phyloP scores from a whole-genome alignment of 92 coral and sea anemone genomes.

The Phenganax marumi region DNA sequence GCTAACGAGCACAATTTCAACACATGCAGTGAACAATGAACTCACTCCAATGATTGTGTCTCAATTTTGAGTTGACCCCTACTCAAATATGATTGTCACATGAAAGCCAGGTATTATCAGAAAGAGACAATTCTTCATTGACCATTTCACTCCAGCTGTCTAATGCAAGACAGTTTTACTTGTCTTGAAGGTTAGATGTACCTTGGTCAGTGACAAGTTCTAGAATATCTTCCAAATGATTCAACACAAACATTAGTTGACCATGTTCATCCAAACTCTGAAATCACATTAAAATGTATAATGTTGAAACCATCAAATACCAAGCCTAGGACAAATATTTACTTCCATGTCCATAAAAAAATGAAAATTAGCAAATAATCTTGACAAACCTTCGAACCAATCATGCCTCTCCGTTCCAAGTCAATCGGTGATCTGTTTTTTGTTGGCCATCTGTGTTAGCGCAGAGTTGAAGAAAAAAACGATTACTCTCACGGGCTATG shows the following conservation, averaged over 20 bases:
- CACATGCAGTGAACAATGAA: background rate
- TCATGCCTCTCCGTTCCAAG: constrained; percentile 85
- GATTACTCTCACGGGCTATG: background rate
- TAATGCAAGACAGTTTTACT: background rate
- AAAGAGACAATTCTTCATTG: too few species aligned
- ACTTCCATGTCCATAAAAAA: too few species aligned
- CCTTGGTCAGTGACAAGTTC: constrained; percentile 96
- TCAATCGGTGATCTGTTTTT: constrained; percentile 89
- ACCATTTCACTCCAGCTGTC: too few species aligned
- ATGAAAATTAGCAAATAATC: background rate
- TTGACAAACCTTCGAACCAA: constrained; percentile 78
- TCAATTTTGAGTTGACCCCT: too few species aligned
- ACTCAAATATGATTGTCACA: too few species aligned
- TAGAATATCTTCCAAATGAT: constrained; percentile 90
- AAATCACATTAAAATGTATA: background rate
- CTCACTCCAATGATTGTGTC: background rate
- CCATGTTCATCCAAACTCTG: constrained; percentile 98
- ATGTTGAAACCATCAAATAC: background rate
- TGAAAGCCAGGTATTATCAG: too few species aligned
- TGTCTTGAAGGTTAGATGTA: background rate
- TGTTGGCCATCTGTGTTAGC: constrained; percentile 85
- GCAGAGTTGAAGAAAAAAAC: constrained; percentile 1
- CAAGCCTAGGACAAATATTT: too few species aligned
- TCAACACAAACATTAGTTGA: constrained; percentile 93
- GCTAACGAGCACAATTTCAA: too few species aligned